Percentiles rank a stretch among this genome's conserved stretches.
Conservation (phyloP, 2,888 invertebrate species). For the Slavum lentiscoides region DNA sequence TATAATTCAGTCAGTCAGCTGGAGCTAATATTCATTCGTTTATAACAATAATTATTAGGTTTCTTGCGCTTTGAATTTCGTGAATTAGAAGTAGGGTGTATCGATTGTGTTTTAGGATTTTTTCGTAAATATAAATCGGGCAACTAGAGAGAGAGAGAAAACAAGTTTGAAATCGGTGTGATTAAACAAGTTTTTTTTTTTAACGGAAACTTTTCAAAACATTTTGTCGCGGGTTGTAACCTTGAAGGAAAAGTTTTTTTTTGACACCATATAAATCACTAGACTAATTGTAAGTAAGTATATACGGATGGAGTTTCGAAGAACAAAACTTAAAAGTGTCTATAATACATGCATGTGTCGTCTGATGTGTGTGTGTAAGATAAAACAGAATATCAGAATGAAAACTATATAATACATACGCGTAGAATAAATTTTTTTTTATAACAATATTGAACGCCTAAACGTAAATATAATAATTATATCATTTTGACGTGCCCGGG, state of each 20-base stretch:
- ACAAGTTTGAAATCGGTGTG: background rate
- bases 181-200: background rate
- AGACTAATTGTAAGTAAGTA: background rate
- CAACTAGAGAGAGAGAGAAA: background rate
- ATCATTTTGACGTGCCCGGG: background rate
- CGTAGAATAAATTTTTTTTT: background rate
- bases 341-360: no score
- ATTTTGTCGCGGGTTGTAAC: background rate
- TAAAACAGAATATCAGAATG: slow-evolving; percentile 2
- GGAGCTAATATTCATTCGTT: no score
- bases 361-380: background rate
- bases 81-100: no score
- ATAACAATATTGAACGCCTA: slow-evolving; percentile 1
- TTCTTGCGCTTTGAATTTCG: no score
- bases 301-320: background rate
- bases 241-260: slow-evolving; percentile 14
- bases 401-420: background rate
- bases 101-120: no score
- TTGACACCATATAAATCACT: slow-evolving; percentile 10
- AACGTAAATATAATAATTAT: slow-evolving; percentile 17
- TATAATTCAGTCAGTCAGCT: no score
- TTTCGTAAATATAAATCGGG: background rate
- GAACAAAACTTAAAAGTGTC: background rate
- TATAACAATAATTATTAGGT: no score
- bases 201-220: background rate